Base-by-base conservation (phyloP, 64 coral and sea anemone species). In the Montipora capricornis region DNA sequence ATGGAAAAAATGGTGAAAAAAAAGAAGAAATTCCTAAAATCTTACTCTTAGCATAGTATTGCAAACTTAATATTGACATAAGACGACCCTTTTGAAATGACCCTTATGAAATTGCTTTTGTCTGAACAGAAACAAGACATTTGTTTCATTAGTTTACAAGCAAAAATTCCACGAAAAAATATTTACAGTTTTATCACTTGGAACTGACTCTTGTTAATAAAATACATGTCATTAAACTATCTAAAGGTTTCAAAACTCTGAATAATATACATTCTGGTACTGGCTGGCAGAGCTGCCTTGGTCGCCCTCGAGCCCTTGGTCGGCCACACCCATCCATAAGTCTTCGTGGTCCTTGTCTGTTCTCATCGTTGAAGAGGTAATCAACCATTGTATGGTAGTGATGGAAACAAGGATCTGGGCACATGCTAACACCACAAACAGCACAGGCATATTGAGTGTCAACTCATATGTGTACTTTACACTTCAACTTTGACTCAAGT, bases 381-480 rank as follows among this genome's bases (percentile, higher is more conserved):
- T 87, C 68, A 29, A 73, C 60, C 68, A 74, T 51, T 67, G 84
- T 74, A 51, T 87, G 84, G 45, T 87, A 87, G 45, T 49, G 44
- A 24, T 47, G 6, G 47, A 87, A 74, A 74, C 84, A 87, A 12
- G 69, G 52, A 83, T 51, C 84, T 68, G 84, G 62, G 5, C 84
- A 87, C 84, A 87, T 87, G 47, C 84, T 37, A 49, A 87, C 66
- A 26, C 70, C 46, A 68, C 66, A 87, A 19, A 86, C 61, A 60
- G 57, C 82, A 86, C 82, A 86, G 20, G 24, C 51, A 86, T 86
- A 69, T 24, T 68, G 57, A 46, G 81, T 84, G 52, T 84, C 81
- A 84, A 84, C 81, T 7, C n/a, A 29, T 44, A 87, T 67, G 55
- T 47, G 53, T 24, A 83, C 80, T 67, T 83, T 83, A 49, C 80